Conservation (phyloP, 2,797 vertebrate genomes). For the Schizopygopsis malacanthus region DNA sequence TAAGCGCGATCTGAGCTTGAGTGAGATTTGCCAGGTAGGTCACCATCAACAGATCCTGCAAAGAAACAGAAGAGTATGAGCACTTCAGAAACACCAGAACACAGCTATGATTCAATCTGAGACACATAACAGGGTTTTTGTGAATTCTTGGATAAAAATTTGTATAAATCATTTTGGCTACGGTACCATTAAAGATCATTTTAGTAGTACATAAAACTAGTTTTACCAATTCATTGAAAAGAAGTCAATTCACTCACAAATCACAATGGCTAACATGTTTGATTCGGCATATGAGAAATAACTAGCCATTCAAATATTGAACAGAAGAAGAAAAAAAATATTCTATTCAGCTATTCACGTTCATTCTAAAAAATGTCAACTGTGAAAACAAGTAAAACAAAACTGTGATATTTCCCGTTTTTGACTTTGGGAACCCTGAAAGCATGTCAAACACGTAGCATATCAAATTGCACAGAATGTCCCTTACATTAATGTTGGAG, state of each 20-base stretch:
- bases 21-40: constrained; percentile 98
- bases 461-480: background rate
- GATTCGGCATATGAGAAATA: background rate
- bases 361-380: background rate
- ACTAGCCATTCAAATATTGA: background rate
- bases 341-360: background rate
- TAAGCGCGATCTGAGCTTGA: constrained; percentile 96
- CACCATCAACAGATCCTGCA: constrained; percentile 97
- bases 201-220: background rate
- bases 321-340: background rate
- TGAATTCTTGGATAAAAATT: background rate
- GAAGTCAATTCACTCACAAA: background rate
- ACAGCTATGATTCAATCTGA: background rate
- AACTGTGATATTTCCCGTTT: background rate
- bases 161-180: background rate
- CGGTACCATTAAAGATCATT: background rate
- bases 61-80: constrained; percentile 34
- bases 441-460: background rate
- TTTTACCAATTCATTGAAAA: background rate
- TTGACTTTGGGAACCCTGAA: background rate
- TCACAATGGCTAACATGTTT: background rate
- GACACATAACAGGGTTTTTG: background rate
- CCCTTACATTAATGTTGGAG: constrained; percentile 97
- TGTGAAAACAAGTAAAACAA: too few species aligned
- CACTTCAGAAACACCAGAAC: background rate